Percentiles rank a stretch among this genome's conserved stretches.
phyloP scores from a whole-genome alignment of 1,140 invertebrate genomes.

The Halesus radiatus region DNA sequence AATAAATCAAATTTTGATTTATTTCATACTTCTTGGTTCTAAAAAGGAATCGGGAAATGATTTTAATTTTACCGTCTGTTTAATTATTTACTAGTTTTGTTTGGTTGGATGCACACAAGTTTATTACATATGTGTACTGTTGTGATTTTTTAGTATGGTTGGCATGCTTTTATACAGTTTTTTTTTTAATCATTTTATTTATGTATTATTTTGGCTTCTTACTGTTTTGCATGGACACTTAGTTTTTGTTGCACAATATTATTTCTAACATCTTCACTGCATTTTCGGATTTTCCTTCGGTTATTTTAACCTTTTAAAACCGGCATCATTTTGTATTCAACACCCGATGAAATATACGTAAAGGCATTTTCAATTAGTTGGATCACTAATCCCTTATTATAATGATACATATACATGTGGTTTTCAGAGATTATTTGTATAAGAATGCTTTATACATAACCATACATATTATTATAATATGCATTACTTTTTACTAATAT shows the following conservation, averaged over 20 bases:
- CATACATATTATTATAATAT: background rate
- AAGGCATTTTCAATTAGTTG: conserved; percentile 54
- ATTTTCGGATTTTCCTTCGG: conserved; percentile 25
- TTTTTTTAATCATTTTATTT: too few species aligned
- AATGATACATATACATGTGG: background rate
- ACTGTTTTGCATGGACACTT: background rate
- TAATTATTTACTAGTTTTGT: too few species aligned
- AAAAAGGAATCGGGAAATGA: too few species aligned
- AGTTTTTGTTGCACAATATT: background rate
- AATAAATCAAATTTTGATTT: too few species aligned
- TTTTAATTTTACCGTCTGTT: too few species aligned
- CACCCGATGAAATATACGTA: conserved; percentile 52
- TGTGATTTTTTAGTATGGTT: background rate
- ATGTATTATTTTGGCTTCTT: background rate
- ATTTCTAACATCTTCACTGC: conserved; percentile 7
- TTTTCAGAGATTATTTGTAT: conserved; percentile 3
- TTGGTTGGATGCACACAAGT: too few species aligned
- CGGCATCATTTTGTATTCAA: conserved; percentile 11
- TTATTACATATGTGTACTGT: too few species aligned
- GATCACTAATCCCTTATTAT: conserved; percentile 24
- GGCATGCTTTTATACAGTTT: background rate
- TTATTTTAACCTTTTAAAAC: background rate
- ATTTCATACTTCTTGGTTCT: too few species aligned
- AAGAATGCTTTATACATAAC: conserved; percentile 4
- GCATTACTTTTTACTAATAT: conserved; percentile 14